Conservation (phyloP, 2,888 invertebrate genomes). For the Amblyjoppa proteus region DNA sequence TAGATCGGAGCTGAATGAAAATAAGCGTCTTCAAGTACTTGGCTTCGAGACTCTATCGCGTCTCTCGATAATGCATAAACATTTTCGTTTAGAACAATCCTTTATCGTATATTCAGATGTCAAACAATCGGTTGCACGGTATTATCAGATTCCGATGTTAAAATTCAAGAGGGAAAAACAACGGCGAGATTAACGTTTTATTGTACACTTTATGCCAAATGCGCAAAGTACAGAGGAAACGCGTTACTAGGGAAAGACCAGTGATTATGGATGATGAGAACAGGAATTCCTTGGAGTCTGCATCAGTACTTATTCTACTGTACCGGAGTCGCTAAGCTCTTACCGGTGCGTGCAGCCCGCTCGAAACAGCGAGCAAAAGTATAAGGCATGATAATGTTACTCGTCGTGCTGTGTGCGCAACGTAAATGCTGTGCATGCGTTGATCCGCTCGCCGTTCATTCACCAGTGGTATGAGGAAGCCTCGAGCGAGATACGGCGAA, state of each 20-base stretch:
- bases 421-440: slow-evolving; percentile 66
- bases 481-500: slow-evolving; percentile 77
- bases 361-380: slow-evolving; percentile 59
- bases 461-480: slow-evolving; percentile 75
- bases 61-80: too few relatives aligned
- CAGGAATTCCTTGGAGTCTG: slow-evolving; percentile 21
- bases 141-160: not conserved
- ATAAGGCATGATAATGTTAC: slow-evolving; percentile 54
- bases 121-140: too few relatives aligned
- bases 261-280: not conserved
- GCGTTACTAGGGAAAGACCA: not conserved
- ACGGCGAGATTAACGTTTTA: not conserved
- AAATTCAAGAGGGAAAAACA: not conserved
- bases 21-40: not conserved
- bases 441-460: slow-evolving; percentile 76
- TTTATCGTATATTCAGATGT: too few relatives aligned
- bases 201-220: not conserved
- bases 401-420: slow-evolving; percentile 68
- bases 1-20: not conserved
- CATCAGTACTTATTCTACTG: slow-evolving; percentile 4
- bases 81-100: too few relatives aligned
- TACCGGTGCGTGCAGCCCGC: slow-evolving; percentile 46
- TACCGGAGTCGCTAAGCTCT: slow-evolving; percentile 5
- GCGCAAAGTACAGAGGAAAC: not conserved
- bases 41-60: too few relatives aligned